phyloP scores from a whole-genome alignment of 2,888 invertebrate species.

The Graphium colonna region DNA sequence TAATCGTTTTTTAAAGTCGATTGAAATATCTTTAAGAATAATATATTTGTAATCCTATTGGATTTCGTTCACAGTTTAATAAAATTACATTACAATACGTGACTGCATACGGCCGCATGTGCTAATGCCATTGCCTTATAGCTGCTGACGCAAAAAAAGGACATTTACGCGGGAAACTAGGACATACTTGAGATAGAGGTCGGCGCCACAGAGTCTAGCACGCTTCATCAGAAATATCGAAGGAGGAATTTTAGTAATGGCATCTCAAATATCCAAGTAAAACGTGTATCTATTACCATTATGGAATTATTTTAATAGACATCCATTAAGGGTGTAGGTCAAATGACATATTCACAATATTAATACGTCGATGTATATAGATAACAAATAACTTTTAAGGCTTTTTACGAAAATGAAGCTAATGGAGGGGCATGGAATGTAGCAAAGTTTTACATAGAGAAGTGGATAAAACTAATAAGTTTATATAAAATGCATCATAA shows the following conservation, averaged over 20 bases:
- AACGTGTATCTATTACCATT: background rate
- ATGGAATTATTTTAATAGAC: background rate
- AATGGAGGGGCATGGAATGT: too few relatives aligned
- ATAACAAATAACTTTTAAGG: too few relatives aligned
- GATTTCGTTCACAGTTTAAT: background rate
- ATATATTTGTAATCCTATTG: too few relatives aligned
- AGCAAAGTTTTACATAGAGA: too few relatives aligned
- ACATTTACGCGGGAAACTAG: slow-evolving; percentile 5
- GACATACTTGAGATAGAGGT: slow-evolving; percentile 1
- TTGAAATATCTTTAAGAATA: too few relatives aligned
- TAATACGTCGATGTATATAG: too few relatives aligned
- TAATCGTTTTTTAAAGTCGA: too few relatives aligned
- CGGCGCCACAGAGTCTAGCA: slow-evolving; percentile 4
- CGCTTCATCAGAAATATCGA: background rate
- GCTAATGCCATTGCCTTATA: background rate
- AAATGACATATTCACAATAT: too few relatives aligned
- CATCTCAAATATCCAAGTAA: background rate
- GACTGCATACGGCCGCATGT: background rate
- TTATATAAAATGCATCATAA: too few relatives aligned
- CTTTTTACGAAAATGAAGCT: too few relatives aligned
- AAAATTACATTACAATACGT: background rate
- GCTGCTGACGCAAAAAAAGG: background rate
- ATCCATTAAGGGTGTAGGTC: too few relatives aligned
- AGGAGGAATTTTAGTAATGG: background rate
- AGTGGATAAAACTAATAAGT: too few relatives aligned